Evolutionary conservation across 2,113 vertebrate genomes (phyloP), one percentile per base, ranked within the genome.

Genomic region (Caracal caracal): DNA sequence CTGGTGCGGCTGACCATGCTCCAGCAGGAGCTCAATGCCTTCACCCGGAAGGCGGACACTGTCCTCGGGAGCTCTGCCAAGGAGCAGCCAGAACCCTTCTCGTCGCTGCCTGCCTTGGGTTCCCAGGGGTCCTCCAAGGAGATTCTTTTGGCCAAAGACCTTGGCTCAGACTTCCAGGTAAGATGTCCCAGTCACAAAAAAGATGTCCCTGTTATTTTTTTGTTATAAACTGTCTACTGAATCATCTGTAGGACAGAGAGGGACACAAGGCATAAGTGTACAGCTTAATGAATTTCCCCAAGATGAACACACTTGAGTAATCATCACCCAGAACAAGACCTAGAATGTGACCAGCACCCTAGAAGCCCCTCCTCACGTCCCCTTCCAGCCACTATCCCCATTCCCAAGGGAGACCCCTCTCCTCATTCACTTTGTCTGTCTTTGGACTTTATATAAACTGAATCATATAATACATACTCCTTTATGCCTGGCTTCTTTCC

Each of bases 11-110:
- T 99, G 70, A 98, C 99, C 4, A 98, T 99, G 85, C 98, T 99
- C 3, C 99, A 99, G 97, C 98, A 98, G 90, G 99, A 99, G 97
- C 98, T 99, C 53, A 99, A 99, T 90, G 98, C 98, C 97, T 99
- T 99, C 40, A 98, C 99, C 22, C 99, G 99, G 97, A 99, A 98
- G 96, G 99, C 99, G 0, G 99, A 99, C 65, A 47, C 33, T 0
- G 95, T 88, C 56, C 98, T 99, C 1, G 98, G 98, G 0, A 84
- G 98, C 15, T 49, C 98, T 6, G 96, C 90, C 97, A 99, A 98
- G 97, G 99, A 99, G 95, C 98, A 98, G 87, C 93, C 93, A 0
- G 99, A 99, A 84, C 98, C 98, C 1, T 98, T 98, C 19, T 96
- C 98, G 0, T 97, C 98, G 7, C 88, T 97, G 65, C 98, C 98